Conservation (phyloP, 2,888 invertebrate genomes). For the Hecatera dysodea region DNA sequence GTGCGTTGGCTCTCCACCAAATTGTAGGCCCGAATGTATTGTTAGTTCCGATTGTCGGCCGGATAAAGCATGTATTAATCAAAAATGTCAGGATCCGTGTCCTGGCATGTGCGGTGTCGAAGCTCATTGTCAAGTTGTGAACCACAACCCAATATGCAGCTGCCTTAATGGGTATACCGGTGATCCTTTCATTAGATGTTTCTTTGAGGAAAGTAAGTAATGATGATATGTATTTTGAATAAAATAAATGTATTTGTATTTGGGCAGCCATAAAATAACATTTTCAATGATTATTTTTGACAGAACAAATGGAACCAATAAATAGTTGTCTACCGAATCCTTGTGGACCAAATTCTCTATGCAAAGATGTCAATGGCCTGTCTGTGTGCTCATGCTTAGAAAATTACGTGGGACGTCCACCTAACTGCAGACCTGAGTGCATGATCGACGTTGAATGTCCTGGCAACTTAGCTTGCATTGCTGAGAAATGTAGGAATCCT, state of each 20-base stretch:
- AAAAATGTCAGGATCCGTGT: conserved; percentile 95
- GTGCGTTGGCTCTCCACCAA: conserved; percentile 94
- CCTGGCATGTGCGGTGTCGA: conserved; percentile 94
- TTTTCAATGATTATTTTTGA: conserved; percentile 62
- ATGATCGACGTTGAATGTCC: conserved; percentile 94
- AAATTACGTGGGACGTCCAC: conserved; percentile 95
- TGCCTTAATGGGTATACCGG: conserved; percentile 93
- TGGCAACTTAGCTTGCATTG: conserved; percentile 93
- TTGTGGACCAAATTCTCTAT: conserved; percentile 95
- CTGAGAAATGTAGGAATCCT: conserved; percentile 93
- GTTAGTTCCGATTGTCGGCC: conserved; percentile 95
- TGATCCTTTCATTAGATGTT: conserved; percentile 94
- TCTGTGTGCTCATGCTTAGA: conserved; percentile 94
- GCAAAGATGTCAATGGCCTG: conserved; percentile 92
- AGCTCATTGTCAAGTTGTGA: conserved; percentile 94
- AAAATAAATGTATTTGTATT: background rate
- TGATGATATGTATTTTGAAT: conserved; percentile 11
- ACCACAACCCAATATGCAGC: conserved; percentile 95
- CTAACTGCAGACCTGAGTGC: conserved; percentile 95
- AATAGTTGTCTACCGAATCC: conserved; percentile 94
- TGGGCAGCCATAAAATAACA: conserved; percentile 10
- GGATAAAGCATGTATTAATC: conserved; percentile 94
- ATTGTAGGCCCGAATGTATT: conserved; percentile 94
- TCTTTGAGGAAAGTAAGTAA: conserved; percentile 92
- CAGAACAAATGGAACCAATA: conserved; percentile 85